Percentiles rank a stretch among this genome's conserved stretches.
Evolutionary conservation across 1,140 invertebrate species (phyloP).

Genomic region (Solen grandis): DNA sequence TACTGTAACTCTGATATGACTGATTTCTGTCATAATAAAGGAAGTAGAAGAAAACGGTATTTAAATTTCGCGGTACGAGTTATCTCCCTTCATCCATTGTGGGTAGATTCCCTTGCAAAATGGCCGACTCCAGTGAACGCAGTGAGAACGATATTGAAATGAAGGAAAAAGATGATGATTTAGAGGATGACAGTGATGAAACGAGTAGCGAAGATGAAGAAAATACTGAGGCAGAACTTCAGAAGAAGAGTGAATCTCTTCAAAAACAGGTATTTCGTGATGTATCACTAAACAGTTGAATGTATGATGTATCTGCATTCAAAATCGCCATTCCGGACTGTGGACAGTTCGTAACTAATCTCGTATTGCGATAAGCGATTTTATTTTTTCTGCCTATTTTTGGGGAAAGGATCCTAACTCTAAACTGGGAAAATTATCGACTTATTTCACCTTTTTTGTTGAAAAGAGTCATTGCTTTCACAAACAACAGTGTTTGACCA

Average conservation of each 20-base stretch:
- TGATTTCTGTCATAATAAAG: too few species aligned
- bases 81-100: too few species aligned
- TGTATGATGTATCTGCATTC: neutral
- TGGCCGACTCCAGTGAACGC: neutral
- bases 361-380: neutral
- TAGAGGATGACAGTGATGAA: neutral
- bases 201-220: conserved; percentile 14
- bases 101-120: neutral
- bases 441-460: neutral
- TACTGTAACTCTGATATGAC: too few species aligned
- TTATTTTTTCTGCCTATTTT: neutral
- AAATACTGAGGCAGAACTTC: conserved; percentile 11
- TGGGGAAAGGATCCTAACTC: neutral
- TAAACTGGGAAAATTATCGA: neutral
- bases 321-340: neutral
- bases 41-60: too few species aligned
- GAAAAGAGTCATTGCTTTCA: neutral
- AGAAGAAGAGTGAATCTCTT: conserved; percentile 12
- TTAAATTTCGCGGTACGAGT: too few species aligned
- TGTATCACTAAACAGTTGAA: conserved; percentile 1
- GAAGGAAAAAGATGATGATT: conserved; percentile 1
- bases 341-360: neutral
- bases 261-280: conserved; percentile 5
- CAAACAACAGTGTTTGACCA: neutral
- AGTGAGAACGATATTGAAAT: conserved; percentile 16